phyloP scores from a whole-genome alignment of 2,797 vertebrate genomes.

The Hyperoplus immaculatus region DNA sequence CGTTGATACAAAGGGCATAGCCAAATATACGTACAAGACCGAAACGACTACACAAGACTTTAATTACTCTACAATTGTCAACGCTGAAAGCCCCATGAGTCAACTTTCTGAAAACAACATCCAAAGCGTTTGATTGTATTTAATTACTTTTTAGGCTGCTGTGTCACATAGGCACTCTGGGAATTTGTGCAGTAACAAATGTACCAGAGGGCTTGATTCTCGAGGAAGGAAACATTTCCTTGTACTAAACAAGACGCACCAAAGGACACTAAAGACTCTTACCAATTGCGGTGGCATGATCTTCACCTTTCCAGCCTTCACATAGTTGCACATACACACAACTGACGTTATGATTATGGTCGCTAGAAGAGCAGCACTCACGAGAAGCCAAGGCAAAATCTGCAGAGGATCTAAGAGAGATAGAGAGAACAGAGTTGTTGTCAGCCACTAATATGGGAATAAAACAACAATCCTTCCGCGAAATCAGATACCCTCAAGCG shows the following conservation, averaged over 20 bases:
- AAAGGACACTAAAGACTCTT: conserved; percentile 42
- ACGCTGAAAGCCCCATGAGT: background rate
- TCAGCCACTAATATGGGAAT: background rate
- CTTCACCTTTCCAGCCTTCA: conserved; percentile 49
- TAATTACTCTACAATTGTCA: background rate
- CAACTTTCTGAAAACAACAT: conserved; percentile 9
- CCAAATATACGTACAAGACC: background rate
- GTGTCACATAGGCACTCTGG: background rate
- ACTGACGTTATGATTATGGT: background rate
- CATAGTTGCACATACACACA: conserved; percentile 45
- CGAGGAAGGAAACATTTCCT: conserved; percentile 55
- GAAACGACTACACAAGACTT: background rate
- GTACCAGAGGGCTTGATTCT: conserved; percentile 31
- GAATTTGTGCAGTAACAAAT: background rate
- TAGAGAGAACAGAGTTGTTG: conserved; percentile 2
- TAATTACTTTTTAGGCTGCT: background rate
- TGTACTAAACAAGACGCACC: background rate
- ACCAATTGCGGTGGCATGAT: conserved; percentile 65
- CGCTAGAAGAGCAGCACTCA: conserved; percentile 32
- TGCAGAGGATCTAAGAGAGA: conserved; percentile 5
- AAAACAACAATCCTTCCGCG: background rate
- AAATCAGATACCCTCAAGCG: conserved; percentile 1
- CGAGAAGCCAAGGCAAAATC: conserved; percentile 47
- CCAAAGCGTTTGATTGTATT: background rate
- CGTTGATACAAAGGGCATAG: background rate